Percentiles rank a stretch among this genome's conserved stretches.
These are phyloP conservation scores for Aradophagus sp. DNA, from an alignment of 1,140 invertebrate genomes.

Conservation along the genomic window DNA sequence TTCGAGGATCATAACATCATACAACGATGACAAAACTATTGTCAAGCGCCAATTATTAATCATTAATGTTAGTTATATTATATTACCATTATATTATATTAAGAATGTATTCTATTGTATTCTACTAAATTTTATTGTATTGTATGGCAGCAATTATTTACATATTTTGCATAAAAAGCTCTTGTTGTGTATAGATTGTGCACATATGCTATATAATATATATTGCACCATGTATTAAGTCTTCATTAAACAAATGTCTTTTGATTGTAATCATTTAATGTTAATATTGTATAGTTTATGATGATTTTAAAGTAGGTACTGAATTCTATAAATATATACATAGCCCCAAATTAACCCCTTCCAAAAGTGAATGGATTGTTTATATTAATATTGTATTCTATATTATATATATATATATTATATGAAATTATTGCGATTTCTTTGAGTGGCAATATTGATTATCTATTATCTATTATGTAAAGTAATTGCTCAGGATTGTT, in stretches of 20 bases:
- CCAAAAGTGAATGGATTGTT: constrained; percentile 65
- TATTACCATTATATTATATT: constrained; percentile 25
- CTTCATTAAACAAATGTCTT: constrained; percentile 61
- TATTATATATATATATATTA: constrained; percentile 63
- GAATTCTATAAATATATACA: constrained; percentile 61
- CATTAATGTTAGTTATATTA: constrained; percentile 7
- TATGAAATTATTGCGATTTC: constrained; percentile 62
- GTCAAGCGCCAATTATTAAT: constrained; percentile 21
- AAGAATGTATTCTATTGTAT: constrained; percentile 24
- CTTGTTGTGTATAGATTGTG: constrained; percentile 68
- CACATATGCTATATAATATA: constrained; percentile 62
- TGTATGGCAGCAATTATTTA: constrained; percentile 41
- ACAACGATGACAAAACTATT: constrained; percentile 7
- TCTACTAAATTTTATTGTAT: constrained; percentile 32
- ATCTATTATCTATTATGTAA: constrained; percentile 68
- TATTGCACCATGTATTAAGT: constrained; percentile 60
- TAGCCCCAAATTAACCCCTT: constrained; percentile 62
- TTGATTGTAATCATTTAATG: constrained; percentile 66
- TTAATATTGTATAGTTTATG: constrained; percentile 73
- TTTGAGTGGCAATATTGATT: constrained; percentile 63
- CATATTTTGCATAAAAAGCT: constrained; percentile 43
- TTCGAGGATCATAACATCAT: constrained; percentile 1
- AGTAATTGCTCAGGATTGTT: constrained; percentile 73
- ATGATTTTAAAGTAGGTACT: constrained; percentile 62
- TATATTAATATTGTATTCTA: constrained; percentile 69